Base-by-base conservation (phyloP, 2,888 invertebrate genomes). In the Gonocerus acuteangulatus region DNA sequence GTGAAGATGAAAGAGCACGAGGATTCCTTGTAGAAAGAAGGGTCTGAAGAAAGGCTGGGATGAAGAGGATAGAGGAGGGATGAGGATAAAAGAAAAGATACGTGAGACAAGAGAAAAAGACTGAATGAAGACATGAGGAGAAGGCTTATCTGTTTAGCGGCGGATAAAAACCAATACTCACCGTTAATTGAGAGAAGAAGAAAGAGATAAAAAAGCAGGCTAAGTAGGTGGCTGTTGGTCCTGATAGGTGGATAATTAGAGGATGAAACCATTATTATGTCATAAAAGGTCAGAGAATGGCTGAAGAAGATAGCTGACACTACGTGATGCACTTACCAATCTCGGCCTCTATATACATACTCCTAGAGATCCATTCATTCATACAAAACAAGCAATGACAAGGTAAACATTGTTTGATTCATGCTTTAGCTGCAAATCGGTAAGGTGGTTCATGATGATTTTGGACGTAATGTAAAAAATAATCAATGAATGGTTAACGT, bases 171-270 rank as follows among this genome's bases (percentile, higher is more conserved):
- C 34, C n/a, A 42, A 54, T 39, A 54, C 54, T 21, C 39, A 42
- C 54, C 54, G 54, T 54, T 54, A 54, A 54, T 54, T 54, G 54
- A 54, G 19, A 42, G 54, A 54, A 39, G 42, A 54, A 54, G 54
- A 39, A 42, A 42, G 39, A 19, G 16, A 9, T 15, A n/a, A 39
- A 19, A 18, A 22, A 39, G 22, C 18, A 1, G 21, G 39, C 34
- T 16, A 34, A 39, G 21, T 19, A 19, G 34, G 15, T 39, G n/a
- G 54, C 18, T 19, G 54, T 15, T 19, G 16, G 51, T 21, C 13
- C n/a, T 39, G 39, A 39, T 39, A 39, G 54, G 16, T 1, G 34
- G 34, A 1, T 34, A 36, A 39, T 9, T 54, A 54, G 36, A 39
- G 18, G 39, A 54, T 54, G 54, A 36, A 42, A 16, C 34, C 54